A percentile compares a stretch with the other conserved stretches of the same genome.
Evolutionary conservation across 2,113 vertebrate species (phyloP).

Genomic region (Barbus barbus): DNA sequence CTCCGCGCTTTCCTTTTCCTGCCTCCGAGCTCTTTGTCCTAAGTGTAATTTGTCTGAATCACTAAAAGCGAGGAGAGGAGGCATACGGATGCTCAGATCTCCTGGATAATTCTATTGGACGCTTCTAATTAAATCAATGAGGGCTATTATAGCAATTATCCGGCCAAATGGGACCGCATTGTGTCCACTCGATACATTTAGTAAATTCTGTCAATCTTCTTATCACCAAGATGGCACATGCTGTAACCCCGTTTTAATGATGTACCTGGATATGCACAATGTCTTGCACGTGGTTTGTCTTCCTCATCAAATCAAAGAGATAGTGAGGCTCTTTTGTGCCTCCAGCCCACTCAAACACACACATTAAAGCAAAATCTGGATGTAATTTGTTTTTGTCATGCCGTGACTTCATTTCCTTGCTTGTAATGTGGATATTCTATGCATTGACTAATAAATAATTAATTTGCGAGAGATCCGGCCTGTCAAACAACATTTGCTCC

Average conservation of each 20-base stretch:
- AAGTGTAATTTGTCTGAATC: conserved; percentile 64
- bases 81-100: conserved; percentile 68
- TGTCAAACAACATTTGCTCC: neutral
- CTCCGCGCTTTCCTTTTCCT: conserved; percentile 18
- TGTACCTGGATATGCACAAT: conserved; percentile 54
- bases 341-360: neutral
- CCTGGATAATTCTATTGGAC: conserved; percentile 68
- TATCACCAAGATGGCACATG: conserved; percentile 57
- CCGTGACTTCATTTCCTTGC: neutral
- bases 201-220: conserved; percentile 66
- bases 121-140: conserved; percentile 80
- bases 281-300: neutral
- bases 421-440: neutral
- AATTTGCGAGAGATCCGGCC: conserved; percentile 61
- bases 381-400: conserved; percentile 12
- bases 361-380: neutral
- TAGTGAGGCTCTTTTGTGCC: conserved; percentile 32
- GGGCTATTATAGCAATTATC: conserved; percentile 81
- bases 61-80: conserved; percentile 59
- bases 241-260: conserved; percentile 68
- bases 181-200: conserved; percentile 74
- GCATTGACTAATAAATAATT: conserved; percentile 67
- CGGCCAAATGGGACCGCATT: conserved; percentile 71
- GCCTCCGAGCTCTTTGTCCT: conserved; percentile 56
- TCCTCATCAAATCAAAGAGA: conserved; percentile 40